Evolutionary conservation across 2,113 vertebrate species (phyloP), one percentile per base, ranked within the genome.

Genomic region (Physeter macrocephalus): DNA sequence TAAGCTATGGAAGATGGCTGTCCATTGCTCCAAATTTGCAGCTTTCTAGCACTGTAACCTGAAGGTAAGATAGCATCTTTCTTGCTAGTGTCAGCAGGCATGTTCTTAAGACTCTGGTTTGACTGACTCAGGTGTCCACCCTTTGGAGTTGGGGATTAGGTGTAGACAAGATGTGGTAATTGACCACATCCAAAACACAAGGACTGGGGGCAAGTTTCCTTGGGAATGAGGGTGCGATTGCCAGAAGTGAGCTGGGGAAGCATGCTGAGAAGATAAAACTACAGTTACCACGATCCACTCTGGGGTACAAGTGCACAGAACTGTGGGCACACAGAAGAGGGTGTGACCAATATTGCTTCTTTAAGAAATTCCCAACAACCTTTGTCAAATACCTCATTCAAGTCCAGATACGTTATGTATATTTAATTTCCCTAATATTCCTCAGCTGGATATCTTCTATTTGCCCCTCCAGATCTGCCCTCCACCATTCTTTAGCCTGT

Each of bases 201-300:
- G 67, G 88, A 67, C 10, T n/a, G 7, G 59, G 20, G 52, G 12
- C 15, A 49, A 36, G 25, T 61, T 86, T 61, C 43, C 95, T 82
- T 54, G 43, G 72, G 46, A 88, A 67, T 83, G 39, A 31, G 4
- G 6, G 36, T 71, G 36, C 12, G 62, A 5, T 27, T 72, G 34
- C 23, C 11, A 20, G 81, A 93, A 77, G 15, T 57, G 46, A 88
- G 23, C 27, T 69, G 62, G 29, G 78, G 82, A 57, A 57, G 36
- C 57, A 52, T 21, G 64, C 21, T 27, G 49, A 83, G 90, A 39
- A 71, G 41, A n/a, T 59, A 13, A 86, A 88, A 36, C 21, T 23
- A 2, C 4, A 64, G 1, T 36, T 11, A n/a, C 23, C 52, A 21
- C 31, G 0, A 0, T 46, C 77, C 5, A 29, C 14, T 8, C 13